Conservation (phyloP, 2,113 vertebrate species). For the Bubo bubo region DNA sequence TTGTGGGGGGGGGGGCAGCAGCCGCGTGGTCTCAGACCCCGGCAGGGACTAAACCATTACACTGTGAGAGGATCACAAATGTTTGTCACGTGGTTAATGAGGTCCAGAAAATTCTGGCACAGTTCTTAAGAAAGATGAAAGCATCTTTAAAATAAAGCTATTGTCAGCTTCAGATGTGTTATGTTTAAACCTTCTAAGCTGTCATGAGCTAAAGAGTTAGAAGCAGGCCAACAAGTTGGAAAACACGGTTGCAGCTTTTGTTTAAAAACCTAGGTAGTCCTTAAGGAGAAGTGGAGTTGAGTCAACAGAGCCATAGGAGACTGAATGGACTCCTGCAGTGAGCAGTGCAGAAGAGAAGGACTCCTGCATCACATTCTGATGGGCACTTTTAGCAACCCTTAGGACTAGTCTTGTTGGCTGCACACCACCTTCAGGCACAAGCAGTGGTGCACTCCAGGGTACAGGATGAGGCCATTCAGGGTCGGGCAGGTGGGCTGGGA, state of each 20-base stretch:
- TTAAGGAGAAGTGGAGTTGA: neutral
- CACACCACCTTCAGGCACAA: neutral
- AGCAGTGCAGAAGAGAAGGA: neutral
- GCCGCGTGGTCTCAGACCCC: too few relatives aligned
- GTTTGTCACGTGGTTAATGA: neutral
- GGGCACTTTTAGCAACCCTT: neutral
- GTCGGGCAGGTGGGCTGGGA: neutral
- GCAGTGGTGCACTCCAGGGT: neutral
- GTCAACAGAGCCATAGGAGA: fast-evolving
- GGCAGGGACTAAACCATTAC: too few relatives aligned
- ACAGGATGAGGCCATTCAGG: neutral
- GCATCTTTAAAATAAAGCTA: neutral
- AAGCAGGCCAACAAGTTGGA: neutral
- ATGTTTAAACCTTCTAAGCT: neutral
- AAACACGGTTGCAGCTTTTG: neutral
- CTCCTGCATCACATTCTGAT: neutral
- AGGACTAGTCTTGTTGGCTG: neutral
- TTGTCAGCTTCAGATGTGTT: neutral
- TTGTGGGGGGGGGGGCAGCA: too few relatives aligned
- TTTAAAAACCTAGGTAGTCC: neutral
- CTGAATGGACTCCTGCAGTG: neutral
- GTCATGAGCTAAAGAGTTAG: neutral
- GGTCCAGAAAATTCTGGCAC: neutral
- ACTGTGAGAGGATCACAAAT: neutral
- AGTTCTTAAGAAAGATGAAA: neutral